Conservation (phyloP, 2,888 invertebrate genomes). For the Gari tellinella region DNA sequence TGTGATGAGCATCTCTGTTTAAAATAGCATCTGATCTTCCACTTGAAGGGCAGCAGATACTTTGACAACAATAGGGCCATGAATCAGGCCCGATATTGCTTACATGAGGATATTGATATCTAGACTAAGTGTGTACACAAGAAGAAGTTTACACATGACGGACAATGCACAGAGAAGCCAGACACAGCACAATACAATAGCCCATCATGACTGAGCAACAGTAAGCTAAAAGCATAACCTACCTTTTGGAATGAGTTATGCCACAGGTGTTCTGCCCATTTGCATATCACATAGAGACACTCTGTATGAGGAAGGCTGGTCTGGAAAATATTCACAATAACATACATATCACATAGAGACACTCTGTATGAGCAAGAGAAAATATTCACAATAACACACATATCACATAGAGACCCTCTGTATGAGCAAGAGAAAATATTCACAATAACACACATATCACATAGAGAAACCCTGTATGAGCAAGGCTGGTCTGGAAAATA, state of each 20-base stretch:
- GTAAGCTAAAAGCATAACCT: too few relatives aligned
- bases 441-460: conserved; percentile 24
- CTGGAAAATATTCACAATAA: conserved; percentile 29
- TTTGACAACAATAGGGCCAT: too few relatives aligned
- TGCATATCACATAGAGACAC: conserved; percentile 43
- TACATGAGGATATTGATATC: too few relatives aligned
- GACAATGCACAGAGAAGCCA: too few relatives aligned
- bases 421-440: conserved; percentile 26
- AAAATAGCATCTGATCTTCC: too few relatives aligned
- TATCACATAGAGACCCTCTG: conserved; percentile 45
- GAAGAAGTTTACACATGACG: too few relatives aligned
- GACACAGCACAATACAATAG: too few relatives aligned
- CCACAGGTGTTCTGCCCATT: conserved; percentile 56
- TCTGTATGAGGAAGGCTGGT: conserved; percentile 36
- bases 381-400: conserved; percentile 2
- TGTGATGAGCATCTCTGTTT: too few relatives aligned
- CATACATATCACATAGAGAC: conserved; percentile 38
- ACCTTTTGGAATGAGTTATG: conserved; percentile 40
- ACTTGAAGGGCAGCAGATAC: too few relatives aligned
- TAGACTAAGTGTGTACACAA: too few relatives aligned
- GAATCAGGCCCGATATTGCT: too few relatives aligned
- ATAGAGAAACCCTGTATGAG: conserved; percentile 32
- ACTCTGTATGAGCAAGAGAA: conserved; percentile 39
- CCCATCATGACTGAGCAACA: too few relatives aligned
- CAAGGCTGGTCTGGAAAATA: conserved; percentile 41